Conservation (phyloP, 2,888 invertebrate species). For the Stomorhina lunata region DNA sequence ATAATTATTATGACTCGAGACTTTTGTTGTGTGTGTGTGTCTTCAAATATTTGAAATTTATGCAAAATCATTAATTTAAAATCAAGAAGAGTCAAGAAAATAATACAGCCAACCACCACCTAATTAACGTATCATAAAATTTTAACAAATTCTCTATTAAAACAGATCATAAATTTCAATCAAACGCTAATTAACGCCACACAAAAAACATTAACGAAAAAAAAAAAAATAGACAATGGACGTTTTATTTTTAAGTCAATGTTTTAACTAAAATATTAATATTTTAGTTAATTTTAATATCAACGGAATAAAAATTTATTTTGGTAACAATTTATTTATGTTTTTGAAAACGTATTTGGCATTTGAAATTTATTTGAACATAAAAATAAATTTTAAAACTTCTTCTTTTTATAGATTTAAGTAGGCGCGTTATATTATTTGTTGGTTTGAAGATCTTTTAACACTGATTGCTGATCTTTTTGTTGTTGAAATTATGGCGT, state of each 20-base stretch:
- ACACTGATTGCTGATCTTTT: conserved; percentile 42
- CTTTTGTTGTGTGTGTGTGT: not conserved
- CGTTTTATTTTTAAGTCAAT: conserved; percentile 11
- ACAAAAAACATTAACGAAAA: not conserved
- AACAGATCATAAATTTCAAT: conserved; percentile 60
- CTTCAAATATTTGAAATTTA: conserved; percentile 15
- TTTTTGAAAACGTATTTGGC: not conserved
- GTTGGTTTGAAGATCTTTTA: conserved; percentile 45
- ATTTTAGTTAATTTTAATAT: conserved; percentile 9
- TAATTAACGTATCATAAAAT: conserved; percentile 61
- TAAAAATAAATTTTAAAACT: conserved; percentile 24
- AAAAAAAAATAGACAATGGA: not conserved
- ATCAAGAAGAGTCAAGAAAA: conserved; percentile 8
- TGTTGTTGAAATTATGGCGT: conserved; percentile 12
- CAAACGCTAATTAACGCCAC: conserved; percentile 50
- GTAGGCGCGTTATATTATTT: conserved; percentile 54
- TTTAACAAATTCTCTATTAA: conserved; percentile 54
- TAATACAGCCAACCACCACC: conserved; percentile 33
- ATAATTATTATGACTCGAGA: not conserved
- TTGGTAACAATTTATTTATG: too few species aligned
- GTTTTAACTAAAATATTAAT: conserved; percentile 28
- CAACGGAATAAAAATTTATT: not conserved
- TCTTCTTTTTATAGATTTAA: conserved; percentile 33
- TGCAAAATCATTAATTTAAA: conserved; percentile 46
- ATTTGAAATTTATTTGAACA: conserved; percentile 40